Evolutionary conservation across 2,888 invertebrate species (phyloP), one percentile per base, ranked within the genome.

Genomic region (Embidobia sp.): DNA sequence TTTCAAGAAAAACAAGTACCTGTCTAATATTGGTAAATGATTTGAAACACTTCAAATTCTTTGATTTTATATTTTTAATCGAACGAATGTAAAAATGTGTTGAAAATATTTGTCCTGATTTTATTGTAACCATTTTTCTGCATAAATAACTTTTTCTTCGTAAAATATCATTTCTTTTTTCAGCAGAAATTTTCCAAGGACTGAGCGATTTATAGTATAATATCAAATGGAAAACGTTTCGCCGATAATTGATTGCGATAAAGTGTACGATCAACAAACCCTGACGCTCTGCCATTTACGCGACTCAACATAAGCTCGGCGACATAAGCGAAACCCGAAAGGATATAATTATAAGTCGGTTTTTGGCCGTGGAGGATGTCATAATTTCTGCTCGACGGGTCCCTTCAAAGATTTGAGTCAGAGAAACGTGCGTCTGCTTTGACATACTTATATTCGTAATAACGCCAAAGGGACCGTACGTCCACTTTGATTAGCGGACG

Each of bases 401-500:
- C 84, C 81, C 83, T 84, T 77, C 85, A 87, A 86, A 87, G 85
- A 87, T 83, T 85, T 85, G 80, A 81, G 79, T 75, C 75, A 76
- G 78, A 78, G 82, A 82, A 84, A 82, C 82, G 81, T 76, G 73
- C 81, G 72, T 72, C 73, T 61, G 83, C 87, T 87, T 86, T 86
- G 86, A 87, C 85, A 87, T 85, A 86, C 83, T 87, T 86, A 86
- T 85, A 85, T 82, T 72, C 66, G 72, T 76, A 74, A 72, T 53
- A 59, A 69, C 69, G 67, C 77, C 81, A 83, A 82, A 81, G 75
- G 84, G 84, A 83, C 81, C 81, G 64, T 64, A 81, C 81, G 82
- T 82, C 82, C 84, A 85, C 84, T 87, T 86, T 86, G 86, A 86
- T 87, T 87, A 86, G 85, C 82, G 82, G 82, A 83, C 83, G 86